Evolutionary conservation across 1,140 invertebrate genomes (phyloP).

Genomic region (Berghia stephanieae): DNA sequence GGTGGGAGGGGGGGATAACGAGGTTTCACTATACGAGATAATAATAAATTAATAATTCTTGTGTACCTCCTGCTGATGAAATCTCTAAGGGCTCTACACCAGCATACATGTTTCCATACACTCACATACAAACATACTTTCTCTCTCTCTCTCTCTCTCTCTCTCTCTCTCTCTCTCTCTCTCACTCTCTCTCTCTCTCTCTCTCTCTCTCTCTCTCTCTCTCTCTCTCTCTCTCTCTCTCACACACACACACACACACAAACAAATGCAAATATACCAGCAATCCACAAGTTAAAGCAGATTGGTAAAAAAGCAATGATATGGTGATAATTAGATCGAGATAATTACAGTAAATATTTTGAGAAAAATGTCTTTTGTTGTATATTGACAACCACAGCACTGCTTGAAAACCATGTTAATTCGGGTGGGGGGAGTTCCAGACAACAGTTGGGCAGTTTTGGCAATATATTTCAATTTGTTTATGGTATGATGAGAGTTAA

Average conservation of each 20-base stretch:
- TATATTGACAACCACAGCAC: not conserved
- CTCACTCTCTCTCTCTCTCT: constrained; percentile 11
- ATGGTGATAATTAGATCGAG: not conserved
- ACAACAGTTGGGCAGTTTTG: too few relatives aligned
- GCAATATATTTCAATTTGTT: too few relatives aligned
- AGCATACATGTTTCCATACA: not conserved
- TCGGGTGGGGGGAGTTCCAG: too few relatives aligned
- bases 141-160: not conserved
- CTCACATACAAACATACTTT: too few relatives aligned
- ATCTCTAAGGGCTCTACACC: too few relatives aligned
- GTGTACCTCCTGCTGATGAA: too few relatives aligned
- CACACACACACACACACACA: not conserved
- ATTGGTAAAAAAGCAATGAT: not conserved
- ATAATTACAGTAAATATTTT: not conserved
- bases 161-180: constrained; percentile 3
- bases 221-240: not conserved
- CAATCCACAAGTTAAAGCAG: not conserved
- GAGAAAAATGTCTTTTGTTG: not conserved
- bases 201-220: not conserved
- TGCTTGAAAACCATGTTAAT: not conserved
- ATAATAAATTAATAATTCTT: too few relatives aligned
- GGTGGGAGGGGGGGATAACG: too few relatives aligned
- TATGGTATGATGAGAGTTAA: too few relatives aligned
- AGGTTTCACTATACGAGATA: too few relatives aligned
- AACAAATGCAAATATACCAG: too few relatives aligned